phyloP scores from a whole-genome alignment of 2,888 invertebrate genomes.

The Mythimna vitellina region DNA sequence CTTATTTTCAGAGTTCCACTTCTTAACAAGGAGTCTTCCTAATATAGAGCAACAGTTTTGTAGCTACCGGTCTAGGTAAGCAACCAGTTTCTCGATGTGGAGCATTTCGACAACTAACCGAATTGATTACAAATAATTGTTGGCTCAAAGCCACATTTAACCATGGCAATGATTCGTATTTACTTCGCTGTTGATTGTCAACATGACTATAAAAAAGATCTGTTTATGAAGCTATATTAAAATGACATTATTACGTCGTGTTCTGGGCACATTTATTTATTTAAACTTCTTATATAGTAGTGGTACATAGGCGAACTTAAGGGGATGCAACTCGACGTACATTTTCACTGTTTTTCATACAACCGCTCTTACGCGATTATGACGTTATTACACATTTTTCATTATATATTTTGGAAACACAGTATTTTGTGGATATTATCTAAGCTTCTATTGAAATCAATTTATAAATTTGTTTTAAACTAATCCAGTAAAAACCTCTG shows the following conservation, averaged over 20 bases:
- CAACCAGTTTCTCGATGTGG: slow-evolving; percentile 19
- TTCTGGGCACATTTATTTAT: not conserved
- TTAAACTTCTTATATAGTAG: no score
- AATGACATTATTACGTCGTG: not conserved
- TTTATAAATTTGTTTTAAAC: no score
- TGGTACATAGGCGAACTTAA: no score
- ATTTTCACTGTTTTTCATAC: no score
- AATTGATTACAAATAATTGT: slow-evolving; percentile 37
- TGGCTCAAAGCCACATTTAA: slow-evolving; percentile 27
- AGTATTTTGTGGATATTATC: no score
- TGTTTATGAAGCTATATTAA: not conserved
- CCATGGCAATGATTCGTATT: slow-evolving; percentile 25
- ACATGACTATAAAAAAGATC: not conserved
- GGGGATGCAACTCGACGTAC: no score
- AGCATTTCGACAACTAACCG: slow-evolving; percentile 24
- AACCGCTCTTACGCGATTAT: no score
- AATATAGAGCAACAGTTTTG: not conserved
- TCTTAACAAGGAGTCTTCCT: not conserved
- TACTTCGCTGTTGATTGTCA: slow-evolving; percentile 1
- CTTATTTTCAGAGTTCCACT: no score
- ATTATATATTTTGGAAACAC: no score
- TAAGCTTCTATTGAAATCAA: no score
- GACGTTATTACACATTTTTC: no score
- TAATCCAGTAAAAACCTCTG: no score
- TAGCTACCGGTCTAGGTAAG: not conserved